phyloP scores from a whole-genome alignment of 2,113 vertebrate species.

The Leuciscus idus region DNA sequence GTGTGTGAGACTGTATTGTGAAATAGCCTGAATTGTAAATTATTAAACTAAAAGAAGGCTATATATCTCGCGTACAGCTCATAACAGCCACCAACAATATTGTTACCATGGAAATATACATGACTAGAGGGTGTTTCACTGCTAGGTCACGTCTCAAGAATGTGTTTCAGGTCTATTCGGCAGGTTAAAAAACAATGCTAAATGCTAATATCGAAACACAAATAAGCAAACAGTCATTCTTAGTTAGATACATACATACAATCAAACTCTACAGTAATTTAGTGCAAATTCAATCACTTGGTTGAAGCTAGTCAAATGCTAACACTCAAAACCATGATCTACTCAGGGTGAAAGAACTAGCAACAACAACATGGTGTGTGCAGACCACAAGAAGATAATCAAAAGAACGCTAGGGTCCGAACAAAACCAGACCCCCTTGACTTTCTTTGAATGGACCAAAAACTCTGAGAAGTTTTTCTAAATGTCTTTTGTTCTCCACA shows the following conservation, averaged over 20 bases:
- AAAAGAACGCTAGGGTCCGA: neutral
- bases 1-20: neutral
- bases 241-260: neutral
- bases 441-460: neutral
- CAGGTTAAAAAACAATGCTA: neutral
- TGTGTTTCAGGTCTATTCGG: neutral
- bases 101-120: constrained; percentile 11
- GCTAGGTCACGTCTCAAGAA: neutral
- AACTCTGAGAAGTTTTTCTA: neutral
- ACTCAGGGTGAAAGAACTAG: neutral
- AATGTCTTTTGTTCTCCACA: neutral
- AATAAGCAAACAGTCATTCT: neutral
- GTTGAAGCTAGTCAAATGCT: neutral
- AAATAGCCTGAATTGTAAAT: constrained; percentile 35
- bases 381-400: neutral
- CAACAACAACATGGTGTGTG: neutral
- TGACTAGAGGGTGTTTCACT: neutral
- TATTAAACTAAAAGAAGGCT: constrained; percentile 8
- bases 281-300: neutral
- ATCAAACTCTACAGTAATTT: neutral
- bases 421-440: neutral
- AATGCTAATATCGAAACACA: neutral
- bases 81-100: neutral
- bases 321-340: neutral
- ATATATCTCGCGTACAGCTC: neutral